These are phyloP conservation scores for Zoanthus sansibaricus DNA, from an alignment of 92 coral and sea anemone species.

Conservation along the genomic window DNA sequence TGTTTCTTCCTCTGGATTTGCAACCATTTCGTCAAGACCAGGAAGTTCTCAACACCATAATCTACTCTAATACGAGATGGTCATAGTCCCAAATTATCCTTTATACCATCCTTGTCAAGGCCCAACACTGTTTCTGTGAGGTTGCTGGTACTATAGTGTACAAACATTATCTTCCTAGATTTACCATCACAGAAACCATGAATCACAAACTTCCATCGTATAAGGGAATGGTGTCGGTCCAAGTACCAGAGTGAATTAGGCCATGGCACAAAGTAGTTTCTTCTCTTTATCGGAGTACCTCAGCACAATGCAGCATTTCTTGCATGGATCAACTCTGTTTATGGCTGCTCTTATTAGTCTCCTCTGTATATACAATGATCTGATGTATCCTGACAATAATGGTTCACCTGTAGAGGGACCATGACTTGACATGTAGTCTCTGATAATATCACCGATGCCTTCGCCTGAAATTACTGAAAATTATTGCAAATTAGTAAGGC, in stretches of 20 bases:
- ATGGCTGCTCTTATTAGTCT: slow-evolving; percentile 37
- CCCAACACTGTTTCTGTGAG: too few relatives aligned
- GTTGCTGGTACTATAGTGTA: too few relatives aligned
- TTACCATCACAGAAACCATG: too few relatives aligned
- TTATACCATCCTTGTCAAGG: too few relatives aligned
- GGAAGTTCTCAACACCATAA: too few relatives aligned
- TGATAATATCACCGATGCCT: slow-evolving; percentile 56
- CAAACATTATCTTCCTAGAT: too few relatives aligned
- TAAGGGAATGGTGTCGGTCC: slow-evolving; percentile 51
- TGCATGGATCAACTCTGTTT: slow-evolving; percentile 43
- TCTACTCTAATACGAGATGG: too few relatives aligned
- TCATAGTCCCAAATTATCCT: too few relatives aligned
- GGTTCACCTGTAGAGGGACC: slow-evolving; percentile 75
- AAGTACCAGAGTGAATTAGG: slow-evolving; percentile 50
- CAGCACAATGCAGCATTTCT: slow-evolving; percentile 39
- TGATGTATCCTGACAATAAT: slow-evolving; percentile 61
- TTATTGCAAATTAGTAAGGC: slow-evolving; percentile 48
- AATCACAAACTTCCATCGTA: slow-evolving; percentile 22
- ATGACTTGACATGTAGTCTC: slow-evolving; percentile 75
- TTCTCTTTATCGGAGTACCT: slow-evolving; percentile 42
- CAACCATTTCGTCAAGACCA: too few relatives aligned
- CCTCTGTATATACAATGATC: slow-evolving; percentile 44
- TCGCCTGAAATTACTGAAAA: slow-evolving; percentile 68
- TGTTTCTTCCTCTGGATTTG: too few relatives aligned
- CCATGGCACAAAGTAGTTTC: slow-evolving; percentile 48